These are phyloP conservation scores for Rhineura floridana DNA, from an alignment of 2,113 vertebrate species.

Conservation along the genomic window DNA sequence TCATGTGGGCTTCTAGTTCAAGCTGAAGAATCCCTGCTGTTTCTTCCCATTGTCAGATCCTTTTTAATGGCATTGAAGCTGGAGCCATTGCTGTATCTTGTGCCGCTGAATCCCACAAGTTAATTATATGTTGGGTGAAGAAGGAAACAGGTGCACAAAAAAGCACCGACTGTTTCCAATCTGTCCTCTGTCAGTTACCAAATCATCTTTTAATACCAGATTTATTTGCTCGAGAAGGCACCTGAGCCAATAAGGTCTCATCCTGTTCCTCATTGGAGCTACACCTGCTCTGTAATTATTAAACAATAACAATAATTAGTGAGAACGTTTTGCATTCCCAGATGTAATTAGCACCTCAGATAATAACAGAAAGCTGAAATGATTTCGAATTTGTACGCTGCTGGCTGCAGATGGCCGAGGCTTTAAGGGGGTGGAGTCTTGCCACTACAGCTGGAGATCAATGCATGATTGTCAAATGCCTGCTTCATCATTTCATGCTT, in stretches of 20 bases:
- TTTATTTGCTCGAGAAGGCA: slow-evolving; percentile 10
- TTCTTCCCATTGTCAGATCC: neutral
- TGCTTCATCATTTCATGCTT: slow-evolving; percentile 17
- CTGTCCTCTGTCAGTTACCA: neutral
- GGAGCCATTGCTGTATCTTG: neutral
- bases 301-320: slow-evolving; percentile 33
- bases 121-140: neutral
- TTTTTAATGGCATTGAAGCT: neutral
- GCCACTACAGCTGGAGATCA: neutral
- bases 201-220: slow-evolving; percentile 10
- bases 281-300: slow-evolving; percentile 4
- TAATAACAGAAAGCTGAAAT: neutral
- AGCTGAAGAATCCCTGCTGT: too few relatives aligned
- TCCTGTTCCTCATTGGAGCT: slow-evolving; percentile 19
- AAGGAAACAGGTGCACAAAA: neutral
- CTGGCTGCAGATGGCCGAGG: neutral
- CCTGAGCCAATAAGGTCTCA: neutral
- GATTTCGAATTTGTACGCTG: slow-evolving; percentile 11
- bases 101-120: neutral
- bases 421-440: neutral
- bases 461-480: slow-evolving; percentile 18
- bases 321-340: slow-evolving; percentile 15
- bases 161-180: neutral
- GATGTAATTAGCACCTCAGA: neutral
- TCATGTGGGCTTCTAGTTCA: too few relatives aligned